These are phyloP conservation scores for Protosalanx chinensis DNA, from an alignment of 2,797 vertebrate species.

Conservation along the genomic window DNA sequence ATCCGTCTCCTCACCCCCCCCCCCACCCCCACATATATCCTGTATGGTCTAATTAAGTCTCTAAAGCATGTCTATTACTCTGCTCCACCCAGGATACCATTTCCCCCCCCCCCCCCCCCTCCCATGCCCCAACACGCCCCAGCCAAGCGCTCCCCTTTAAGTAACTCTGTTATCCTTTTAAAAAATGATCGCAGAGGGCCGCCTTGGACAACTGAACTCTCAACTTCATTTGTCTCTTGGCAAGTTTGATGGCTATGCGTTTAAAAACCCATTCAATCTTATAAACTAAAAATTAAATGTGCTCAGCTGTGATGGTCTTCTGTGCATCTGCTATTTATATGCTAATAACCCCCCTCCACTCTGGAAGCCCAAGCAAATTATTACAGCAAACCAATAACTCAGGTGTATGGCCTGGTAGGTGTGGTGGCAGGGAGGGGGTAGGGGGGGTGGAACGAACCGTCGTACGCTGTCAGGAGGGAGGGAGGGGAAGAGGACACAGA, in stretches of 20 bases:
- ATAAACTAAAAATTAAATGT: slow-evolving; percentile 99
- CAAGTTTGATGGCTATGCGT: slow-evolving; percentile 93
- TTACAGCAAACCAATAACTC: slow-evolving; percentile 92
- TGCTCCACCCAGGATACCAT: slow-evolving; percentile 64
- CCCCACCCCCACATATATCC: slow-evolving; percentile 73
- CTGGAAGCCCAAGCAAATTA: slow-evolving; percentile 96
- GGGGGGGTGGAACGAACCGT: slow-evolving; percentile 54
- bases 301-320: slow-evolving; percentile 98
- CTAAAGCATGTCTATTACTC: slow-evolving; percentile 78
- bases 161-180: slow-evolving; percentile 80
- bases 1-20: slow-evolving; percentile 32
- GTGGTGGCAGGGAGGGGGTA: slow-evolving; percentile 28
- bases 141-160: slow-evolving; percentile 70
- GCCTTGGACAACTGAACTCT: slow-evolving; percentile 88
- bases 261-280: slow-evolving; percentile 99
- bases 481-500: slow-evolving; percentile 25
- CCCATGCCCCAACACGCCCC: slow-evolving; percentile 57
- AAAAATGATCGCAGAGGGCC: slow-evolving; percentile 84
- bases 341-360: slow-evolving; percentile 89
- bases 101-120: slow-evolving; percentile 59
- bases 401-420: slow-evolving; percentile 78
- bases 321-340: slow-evolving; percentile 99
- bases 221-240: slow-evolving; percentile 97
- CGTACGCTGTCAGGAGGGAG: slow-evolving; percentile 26
- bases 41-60: slow-evolving; percentile 76